These are phyloP conservation scores for Lepidurus arcticus DNA, from an alignment of 1,140 invertebrate species.

Conservation along the genomic window DNA sequence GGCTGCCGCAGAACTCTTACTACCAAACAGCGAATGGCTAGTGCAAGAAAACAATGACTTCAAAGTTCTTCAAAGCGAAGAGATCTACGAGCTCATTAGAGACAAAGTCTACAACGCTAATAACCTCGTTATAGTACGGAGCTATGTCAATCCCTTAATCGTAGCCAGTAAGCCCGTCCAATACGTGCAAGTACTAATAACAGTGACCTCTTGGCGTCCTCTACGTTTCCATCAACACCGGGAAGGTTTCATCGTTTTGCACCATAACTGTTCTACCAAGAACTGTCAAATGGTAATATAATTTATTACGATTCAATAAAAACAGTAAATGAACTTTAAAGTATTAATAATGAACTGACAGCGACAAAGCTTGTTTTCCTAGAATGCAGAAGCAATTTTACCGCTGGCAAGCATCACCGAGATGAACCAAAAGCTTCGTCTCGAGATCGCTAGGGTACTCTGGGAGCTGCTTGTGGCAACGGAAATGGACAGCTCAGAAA, in stretches of 20 bases:
- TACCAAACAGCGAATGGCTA: constrained; percentile 39
- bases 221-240: constrained; percentile 40
- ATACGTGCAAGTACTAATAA: constrained; percentile 39
- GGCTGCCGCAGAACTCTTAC: constrained; percentile 39
- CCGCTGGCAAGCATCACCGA: not conserved
- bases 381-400: not conserved
- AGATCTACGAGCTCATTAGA: constrained; percentile 36
- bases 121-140: constrained; percentile 12
- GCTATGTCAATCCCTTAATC: constrained; percentile 30
- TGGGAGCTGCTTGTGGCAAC: constrained; percentile 37
- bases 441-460: constrained; percentile 32
- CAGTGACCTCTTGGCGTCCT: constrained; percentile 41
- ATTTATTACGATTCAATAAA: not conserved
- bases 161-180: constrained; percentile 39
- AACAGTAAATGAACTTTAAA: not conserved
- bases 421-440: not conserved
- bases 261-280: constrained; percentile 36
- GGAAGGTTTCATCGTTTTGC: constrained; percentile 40
- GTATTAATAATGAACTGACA: no score
- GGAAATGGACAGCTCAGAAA: not conserved
- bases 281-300: not conserved
- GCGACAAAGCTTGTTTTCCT: not conserved
- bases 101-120: constrained; percentile 25
- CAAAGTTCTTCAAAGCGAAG: constrained; percentile 23
- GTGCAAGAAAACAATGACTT: constrained; percentile 25